Conservation (phyloP, 64 coral and sea anemone species). For the Stichodactyla helianthus region DNA sequence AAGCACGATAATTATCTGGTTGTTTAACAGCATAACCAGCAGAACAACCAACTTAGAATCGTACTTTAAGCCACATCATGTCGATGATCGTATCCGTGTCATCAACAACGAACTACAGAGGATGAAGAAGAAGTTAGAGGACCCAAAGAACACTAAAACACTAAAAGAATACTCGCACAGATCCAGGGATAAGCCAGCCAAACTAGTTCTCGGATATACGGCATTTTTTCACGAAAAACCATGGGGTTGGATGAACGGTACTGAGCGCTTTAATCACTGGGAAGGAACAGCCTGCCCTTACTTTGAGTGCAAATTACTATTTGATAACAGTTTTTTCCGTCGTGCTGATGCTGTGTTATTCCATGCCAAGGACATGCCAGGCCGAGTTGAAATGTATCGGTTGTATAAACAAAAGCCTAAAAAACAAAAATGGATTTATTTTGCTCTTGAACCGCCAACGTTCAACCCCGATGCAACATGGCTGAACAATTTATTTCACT, state of each 20-base stretch:
- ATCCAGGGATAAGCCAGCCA: not conserved
- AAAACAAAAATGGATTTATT: constrained; percentile 42
- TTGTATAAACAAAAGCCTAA: constrained; percentile 11
- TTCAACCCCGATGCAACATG: constrained; percentile 17
- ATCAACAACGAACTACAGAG: constrained; percentile 1
- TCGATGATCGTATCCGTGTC: constrained; percentile 13
- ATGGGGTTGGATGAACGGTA: constrained; percentile 16
- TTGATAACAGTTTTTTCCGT: not conserved
- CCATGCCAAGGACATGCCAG: constrained; percentile 41
- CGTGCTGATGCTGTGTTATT: constrained; percentile 35
- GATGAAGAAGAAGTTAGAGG: constrained; percentile 7
- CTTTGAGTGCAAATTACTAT: constrained; percentile 8
- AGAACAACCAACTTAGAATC: not conserved
- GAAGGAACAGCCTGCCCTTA: constrained; percentile 9
- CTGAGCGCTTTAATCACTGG: constrained; percentile 22
- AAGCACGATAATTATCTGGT: constrained; percentile 8
- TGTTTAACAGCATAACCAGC: not conserved
- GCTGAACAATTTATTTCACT: constrained; percentile 51
- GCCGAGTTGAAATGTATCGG: not conserved
- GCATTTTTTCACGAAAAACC: constrained; percentile 25
- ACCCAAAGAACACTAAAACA: not conserved
- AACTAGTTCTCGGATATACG: constrained; percentile 33
- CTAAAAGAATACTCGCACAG: not conserved
- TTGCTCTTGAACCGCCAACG: constrained; percentile 27
- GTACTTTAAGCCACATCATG: not conserved